Evolutionary conservation across 2,797 vertebrate genomes (phyloP), one percentile per base, ranked within the genome.

Genomic region (Syngnathus acus): DNA sequence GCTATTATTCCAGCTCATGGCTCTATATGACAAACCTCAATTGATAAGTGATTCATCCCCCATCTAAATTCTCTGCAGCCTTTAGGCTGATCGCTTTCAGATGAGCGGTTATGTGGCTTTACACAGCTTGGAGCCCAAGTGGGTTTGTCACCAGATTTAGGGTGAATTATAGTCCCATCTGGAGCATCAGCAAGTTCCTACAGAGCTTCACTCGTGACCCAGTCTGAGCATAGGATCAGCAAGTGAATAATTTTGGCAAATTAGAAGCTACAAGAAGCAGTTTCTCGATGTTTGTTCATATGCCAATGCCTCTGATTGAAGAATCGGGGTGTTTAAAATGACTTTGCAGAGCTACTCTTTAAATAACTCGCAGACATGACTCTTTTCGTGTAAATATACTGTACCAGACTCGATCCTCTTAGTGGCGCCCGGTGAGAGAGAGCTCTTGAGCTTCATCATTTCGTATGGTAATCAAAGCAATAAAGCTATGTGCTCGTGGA

Each of bases 31-130:
- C 32, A 43, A 68, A 26, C 57, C 57, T 37, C 60, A 60, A 50
- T 66, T 45, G 68, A 72, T 70, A 75, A 82, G 69, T 9, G 67
- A 71, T 71, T 64, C 65, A 67, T 78, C 65, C 71, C 50, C n/a
- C 8, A 71, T 39, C 61, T 45, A 78, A 57, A 71, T 71, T 69
- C 72, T 69, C 40, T 1, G 16, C 69, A 68, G 76, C 19, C 32
- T 62, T 71, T 54, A 40, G 32, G 48, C 42, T 71, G 72, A 83
- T 83, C 76, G 61, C 70, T 84, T 79, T 81, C 82, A 80, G 73
- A 82, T 79, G 76, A 65, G 65, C 58, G 6, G 6, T 17, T 4
- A 37, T 65, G 51, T 42, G 38, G 38, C 38, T 54, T 55, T 16
- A n/a, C n/a, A 39, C 51, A 65, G 32, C 65, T 66, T 40, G 23